Evolutionary conservation across 2,797 vertebrate species (phyloP).

Genomic region (Thripadectes ignobilis): DNA sequence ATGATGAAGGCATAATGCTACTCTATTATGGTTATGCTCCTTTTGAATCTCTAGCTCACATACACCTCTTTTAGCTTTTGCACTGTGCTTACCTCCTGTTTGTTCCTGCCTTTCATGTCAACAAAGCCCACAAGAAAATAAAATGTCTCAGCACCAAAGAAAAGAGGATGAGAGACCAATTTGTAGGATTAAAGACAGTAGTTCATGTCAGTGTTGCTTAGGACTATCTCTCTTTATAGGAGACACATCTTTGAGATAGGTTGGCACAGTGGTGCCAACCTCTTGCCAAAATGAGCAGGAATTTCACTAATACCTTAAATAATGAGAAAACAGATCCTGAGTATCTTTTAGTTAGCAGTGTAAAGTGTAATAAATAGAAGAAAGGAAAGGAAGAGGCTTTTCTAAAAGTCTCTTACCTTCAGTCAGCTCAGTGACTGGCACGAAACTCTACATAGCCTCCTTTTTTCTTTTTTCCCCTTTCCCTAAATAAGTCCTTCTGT

Average conservation of each 20-base stretch:
- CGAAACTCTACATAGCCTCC: background rate
- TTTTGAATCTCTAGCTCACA: background rate
- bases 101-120: background rate
- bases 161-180: background rate
- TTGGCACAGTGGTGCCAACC: rapidly evolving
- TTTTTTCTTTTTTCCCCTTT: background rate
- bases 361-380: background rate
- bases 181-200: background rate
- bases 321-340: background rate
- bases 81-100: background rate
- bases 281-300: background rate
- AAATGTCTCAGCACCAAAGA: background rate
- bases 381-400: background rate
- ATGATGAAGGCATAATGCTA: rapidly evolving
- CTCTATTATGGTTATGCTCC: background rate
- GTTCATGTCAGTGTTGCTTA: background rate
- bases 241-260: background rate
- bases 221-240: background rate
- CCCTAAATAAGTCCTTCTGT: background rate
- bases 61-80: background rate
- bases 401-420: background rate
- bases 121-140: background rate
- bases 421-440: background rate
- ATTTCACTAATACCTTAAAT: background rate
- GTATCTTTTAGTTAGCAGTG: background rate